These are phyloP conservation scores for Cygnus olor DNA, from an alignment of 2,797 vertebrate genomes.

Conservation along the genomic window DNA sequence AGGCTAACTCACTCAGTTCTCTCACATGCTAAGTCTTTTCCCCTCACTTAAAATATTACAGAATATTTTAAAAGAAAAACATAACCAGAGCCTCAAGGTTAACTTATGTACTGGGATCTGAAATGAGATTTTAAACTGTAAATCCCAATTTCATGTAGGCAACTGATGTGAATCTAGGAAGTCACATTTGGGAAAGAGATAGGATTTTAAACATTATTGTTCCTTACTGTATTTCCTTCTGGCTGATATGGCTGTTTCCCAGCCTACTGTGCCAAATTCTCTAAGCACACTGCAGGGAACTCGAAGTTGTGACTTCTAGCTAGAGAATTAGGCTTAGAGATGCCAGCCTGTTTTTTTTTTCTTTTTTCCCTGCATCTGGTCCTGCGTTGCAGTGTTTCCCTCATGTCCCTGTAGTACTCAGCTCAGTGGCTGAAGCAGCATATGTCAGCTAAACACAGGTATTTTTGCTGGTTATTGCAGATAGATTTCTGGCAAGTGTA, in stretches of 20 bases:
- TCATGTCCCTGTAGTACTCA: neutral
- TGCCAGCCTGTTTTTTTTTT: neutral
- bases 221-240: neutral
- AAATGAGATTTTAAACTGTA: neutral
- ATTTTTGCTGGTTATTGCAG: slow-evolving; percentile 9
- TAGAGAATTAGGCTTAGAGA: neutral
- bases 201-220: neutral
- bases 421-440: neutral
- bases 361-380: neutral
- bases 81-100: neutral
- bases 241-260: neutral
- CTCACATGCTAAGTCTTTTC: neutral
- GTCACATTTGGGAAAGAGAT: neutral
- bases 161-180: neutral
- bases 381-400: neutral
- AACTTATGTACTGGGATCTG: neutral
- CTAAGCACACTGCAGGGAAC: neutral
- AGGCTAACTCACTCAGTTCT: neutral
- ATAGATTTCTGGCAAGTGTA: neutral
- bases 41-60: neutral
- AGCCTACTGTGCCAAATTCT: neutral
- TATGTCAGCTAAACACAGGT: neutral
- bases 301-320: neutral
- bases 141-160: neutral
- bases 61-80: neutral